Evolutionary conservation across 2,797 vertebrate genomes (phyloP), one percentile per base, ranked within the genome.

Genomic region (Lutjanus campechanus): DNA sequence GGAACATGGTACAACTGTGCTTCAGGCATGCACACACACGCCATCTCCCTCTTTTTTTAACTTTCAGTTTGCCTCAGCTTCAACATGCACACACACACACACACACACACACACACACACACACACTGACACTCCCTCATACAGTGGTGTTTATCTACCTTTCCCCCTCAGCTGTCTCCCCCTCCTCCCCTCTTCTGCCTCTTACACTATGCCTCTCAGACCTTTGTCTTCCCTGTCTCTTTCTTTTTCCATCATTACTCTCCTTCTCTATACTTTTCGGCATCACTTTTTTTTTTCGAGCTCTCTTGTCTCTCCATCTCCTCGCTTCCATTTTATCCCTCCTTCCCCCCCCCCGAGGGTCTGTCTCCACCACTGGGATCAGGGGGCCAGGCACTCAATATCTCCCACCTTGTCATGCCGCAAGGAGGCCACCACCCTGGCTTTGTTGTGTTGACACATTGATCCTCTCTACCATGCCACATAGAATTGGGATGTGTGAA

Each of bases 401-500:
- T 92, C 89, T 89, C 82, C 85, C 88, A 91, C 85, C 90, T 91
- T 92, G 93, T 93, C 87, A 82, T 82, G 88, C 71, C 54, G 65
- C n/a, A 65, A 79, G 77, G 77, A 90, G 87, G 89, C 85, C 90
- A 76, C 88, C 82, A 77, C 81, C 87, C 82, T 63, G 78, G 69
- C 77, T 91, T 91, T 93, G 87, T 92, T 88, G 82, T 89, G 87
- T 86, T 90, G 89, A 92, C 87, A 90, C 82, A 89, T 91, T 89
- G 93, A 93, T 93, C 88, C 81, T 81, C 72, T 77, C 43, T 62
- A 69, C 81, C 53, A 17, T 56, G 75, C 66, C 66, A 63, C 65
- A 22, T 41, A 84, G 83, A 80, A 85, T 71, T 69, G 54, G 56
- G 59, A 76, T 78, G 56, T 88, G 85, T 70, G 77, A 76, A 36